These are phyloP conservation scores for Stomorhina lunata DNA, from an alignment of 2,888 invertebrate genomes.

Conservation along the genomic window DNA sequence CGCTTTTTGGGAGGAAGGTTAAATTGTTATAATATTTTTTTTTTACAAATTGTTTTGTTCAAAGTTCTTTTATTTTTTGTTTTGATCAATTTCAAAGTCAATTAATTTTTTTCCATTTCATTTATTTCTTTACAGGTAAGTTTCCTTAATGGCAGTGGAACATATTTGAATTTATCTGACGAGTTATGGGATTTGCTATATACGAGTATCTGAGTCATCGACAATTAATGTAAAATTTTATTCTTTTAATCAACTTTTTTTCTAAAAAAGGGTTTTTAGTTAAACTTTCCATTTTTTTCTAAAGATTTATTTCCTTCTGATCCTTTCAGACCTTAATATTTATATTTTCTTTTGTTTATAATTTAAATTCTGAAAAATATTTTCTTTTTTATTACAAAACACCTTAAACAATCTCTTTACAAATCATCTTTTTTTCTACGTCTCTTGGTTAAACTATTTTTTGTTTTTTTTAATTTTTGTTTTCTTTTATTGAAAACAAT, in stretches of 20 bases:
- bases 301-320: not conserved
- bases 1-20: not conserved
- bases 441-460: not conserved
- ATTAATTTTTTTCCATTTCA: slow-evolving; percentile 34
- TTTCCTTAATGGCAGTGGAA: slow-evolving; percentile 9
- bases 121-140: slow-evolving; percentile 62
- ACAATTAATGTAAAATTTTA: too few relatives aligned
- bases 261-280: slow-evolving; percentile 32
- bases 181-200: too few relatives aligned
- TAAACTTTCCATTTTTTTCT: not conserved
- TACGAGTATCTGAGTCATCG: too few relatives aligned
- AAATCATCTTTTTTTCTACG: not conserved
- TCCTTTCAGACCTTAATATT: not conserved
- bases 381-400: too few relatives aligned
- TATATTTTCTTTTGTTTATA: not conserved
- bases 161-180: too few relatives aligned
- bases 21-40: not conserved
- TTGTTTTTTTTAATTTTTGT: not conserved
- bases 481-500: not conserved
- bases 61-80: slow-evolving; percentile 1
- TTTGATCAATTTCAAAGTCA: slow-evolving; percentile 17
- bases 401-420: too few relatives aligned
- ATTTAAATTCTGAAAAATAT: slow-evolving; percentile 26
- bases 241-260: not conserved
- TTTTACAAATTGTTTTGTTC: not conserved